Conservation (phyloP, 2,113 vertebrate genomes). For the Myrmecophaga tridactyla region DNA sequence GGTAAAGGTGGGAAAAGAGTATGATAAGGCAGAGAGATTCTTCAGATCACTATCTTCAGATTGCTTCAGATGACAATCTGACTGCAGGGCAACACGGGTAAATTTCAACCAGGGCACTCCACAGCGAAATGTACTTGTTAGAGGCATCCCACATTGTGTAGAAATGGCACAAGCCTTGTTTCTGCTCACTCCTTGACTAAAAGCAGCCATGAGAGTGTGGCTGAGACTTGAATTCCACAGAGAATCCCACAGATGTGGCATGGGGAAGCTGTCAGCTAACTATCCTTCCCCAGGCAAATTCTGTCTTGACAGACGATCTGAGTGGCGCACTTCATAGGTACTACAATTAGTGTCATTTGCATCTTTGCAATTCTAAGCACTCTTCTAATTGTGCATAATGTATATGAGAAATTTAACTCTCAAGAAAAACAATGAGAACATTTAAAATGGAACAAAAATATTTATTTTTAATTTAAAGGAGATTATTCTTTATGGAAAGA, state of each 20-base stretch:
- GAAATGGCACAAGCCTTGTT: no score
- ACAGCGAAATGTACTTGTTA: background rate
- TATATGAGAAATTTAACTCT: background rate
- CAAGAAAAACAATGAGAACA: background rate
- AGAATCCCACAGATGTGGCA: background rate
- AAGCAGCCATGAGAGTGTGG: background rate
- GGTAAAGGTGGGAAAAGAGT: background rate
- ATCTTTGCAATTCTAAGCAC: background rate
- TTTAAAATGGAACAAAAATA: background rate
- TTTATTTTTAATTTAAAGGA: background rate
- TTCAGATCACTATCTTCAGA: accelerated
- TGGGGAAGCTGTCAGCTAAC: background rate
- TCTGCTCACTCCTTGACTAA: background rate
- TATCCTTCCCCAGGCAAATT: background rate
- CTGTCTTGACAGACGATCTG: background rate
- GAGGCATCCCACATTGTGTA: no score
- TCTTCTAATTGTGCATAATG: background rate
- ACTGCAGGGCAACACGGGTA: background rate
- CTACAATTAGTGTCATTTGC: background rate
- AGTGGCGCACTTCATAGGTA: background rate
- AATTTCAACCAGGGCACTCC: background rate
- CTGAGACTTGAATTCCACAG: accelerated
- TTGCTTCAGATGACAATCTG: no score
- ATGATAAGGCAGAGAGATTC: background rate
- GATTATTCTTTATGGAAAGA: background rate